Conservation (phyloP, 2,113 vertebrate species). For the Oncorhynchus kisutch region DNA sequence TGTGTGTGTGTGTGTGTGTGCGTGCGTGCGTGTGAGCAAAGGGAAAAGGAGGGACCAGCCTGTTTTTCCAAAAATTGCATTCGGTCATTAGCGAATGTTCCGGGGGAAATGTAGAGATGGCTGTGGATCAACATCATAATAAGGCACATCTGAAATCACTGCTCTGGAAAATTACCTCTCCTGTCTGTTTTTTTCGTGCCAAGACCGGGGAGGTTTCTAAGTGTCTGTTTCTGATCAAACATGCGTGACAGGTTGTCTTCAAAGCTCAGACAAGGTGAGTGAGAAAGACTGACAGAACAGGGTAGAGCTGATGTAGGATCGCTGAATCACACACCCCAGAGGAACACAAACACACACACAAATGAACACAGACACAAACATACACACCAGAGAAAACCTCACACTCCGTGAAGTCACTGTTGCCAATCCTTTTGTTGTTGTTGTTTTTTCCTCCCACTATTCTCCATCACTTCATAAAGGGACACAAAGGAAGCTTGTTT, state of each 20-base stretch:
- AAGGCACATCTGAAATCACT: conserved; percentile 37
- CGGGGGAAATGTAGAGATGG: not conserved
- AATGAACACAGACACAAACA: too few species aligned
- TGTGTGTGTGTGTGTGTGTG: not conserved
- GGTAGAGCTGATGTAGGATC: conserved; percentile 16
- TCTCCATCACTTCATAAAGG: too few species aligned
- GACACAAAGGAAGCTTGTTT: too few species aligned
- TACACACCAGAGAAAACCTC: too few species aligned
- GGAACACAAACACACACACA: not conserved
- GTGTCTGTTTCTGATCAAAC: conserved; percentile 66
- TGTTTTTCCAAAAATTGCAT: not conserved
- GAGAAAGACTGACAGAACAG: conserved; percentile 7
- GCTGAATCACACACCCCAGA: conserved; percentile 23
- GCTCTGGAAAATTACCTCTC: conserved; percentile 37
- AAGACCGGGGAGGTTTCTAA: conserved; percentile 48
- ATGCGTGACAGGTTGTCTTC: conserved; percentile 70
- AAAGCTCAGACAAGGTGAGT: conserved; percentile 64
- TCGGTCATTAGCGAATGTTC: not conserved
- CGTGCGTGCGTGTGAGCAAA: not conserved
- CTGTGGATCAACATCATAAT: conserved; percentile 41
- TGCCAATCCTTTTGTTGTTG: too few species aligned
- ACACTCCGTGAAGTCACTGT: too few species aligned
- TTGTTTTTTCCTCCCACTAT: too few species aligned
- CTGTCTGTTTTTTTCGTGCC: conserved; percentile 23
- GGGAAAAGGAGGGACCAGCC: not conserved